Evolutionary conservation across 2,797 vertebrate genomes (phyloP), one percentile per base, ranked within the genome.

Genomic region (Poeciliopsis gracilis): DNA sequence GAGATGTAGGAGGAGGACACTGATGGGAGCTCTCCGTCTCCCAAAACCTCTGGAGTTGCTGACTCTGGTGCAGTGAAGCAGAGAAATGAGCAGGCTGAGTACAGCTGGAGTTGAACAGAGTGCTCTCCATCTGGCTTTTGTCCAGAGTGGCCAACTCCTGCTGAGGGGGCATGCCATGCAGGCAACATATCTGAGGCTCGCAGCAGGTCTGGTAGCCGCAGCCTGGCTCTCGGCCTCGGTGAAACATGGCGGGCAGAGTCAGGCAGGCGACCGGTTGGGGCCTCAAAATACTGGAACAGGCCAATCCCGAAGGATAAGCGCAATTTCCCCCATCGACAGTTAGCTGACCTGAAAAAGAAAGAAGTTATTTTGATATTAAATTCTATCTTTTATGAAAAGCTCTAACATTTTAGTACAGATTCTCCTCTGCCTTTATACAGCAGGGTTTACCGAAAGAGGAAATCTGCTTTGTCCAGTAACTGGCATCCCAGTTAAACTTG

Each of bases 401-500:
- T 43, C 46, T 73, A 49, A 71, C 16, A 70, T 8, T 83, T n/a
- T 76, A 67, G 59, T 10, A 25, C 18, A 38, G 46, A 33, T 30
- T 46, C 30, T 16, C 53, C 51, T 9, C 23, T 75, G 53, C 25
- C 25, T 57, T 33, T 61, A 16, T 2, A 23, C 38, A 4, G 15
- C 33, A 82, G 33, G 66, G n/a, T 82, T 89, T 93, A 99, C 98
- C 98, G 83, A 99, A 91, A 85, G 89, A 96, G 77, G 98, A 97
- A 82, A 99, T 95, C 82, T 99, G 97, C 89, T 99, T 98, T 18
- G 96, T 97, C 98, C 98, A 99, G 89, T 97, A 98, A 87, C 97
- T 97, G 20, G 97, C 97, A 84, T 99, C 98, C 98, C 98, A 99
- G 82, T 97, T 96, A 90, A 99, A 99, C 87, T 96, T 98, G 87